Evolutionary conservation across 2,113 vertebrate species (phyloP), one percentile per base, ranked within the genome.

Genomic region (Pandion haliaetus): DNA sequence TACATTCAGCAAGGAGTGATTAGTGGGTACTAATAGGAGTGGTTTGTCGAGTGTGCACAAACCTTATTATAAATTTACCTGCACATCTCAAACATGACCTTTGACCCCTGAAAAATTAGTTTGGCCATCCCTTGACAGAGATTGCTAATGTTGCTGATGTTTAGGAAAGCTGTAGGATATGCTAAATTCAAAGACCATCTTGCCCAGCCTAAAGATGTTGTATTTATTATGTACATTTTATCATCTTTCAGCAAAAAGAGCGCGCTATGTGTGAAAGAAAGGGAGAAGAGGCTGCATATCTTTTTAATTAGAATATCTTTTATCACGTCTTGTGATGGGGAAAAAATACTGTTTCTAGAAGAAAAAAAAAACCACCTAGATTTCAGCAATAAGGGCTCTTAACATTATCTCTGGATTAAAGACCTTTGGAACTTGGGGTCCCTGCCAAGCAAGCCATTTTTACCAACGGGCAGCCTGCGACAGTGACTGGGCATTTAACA

Each of bases 231-330:
- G 12, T 24, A 14, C 34, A 4, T 40, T 36, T 82, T 82, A 36
- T 44, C 2, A 31, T 19, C 8, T 82, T 79, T 72, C 55, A 40
- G 19, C 8, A 52, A 85, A 73, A 67, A 65, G 26, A 54, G 80
- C 74, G 4, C 2, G 4, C 5, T 65, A 1, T 55, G 13, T n/a
- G 36, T 47, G 32, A 85, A 84, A 67, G 63, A 79, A 54, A 61
- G 32, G 12, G 23, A 21, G 8, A 76, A 71, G 10, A 45, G 19
- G 8, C 7, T 42, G 9, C 0, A 0, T 77, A 72, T 13, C 8
- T 93, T 88, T 91, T 54, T 20, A 36, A 32, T 54, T 73, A 17
- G 17, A 40, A 61, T 66, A 12, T 49, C 3, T 78, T 67, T 91
- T 19, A 10, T 44, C 14, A 14, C 5, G 15, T 67, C 26, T 82